Conservation (phyloP, 2,113 vertebrate genomes). For the Heterocephalus glaber region DNA sequence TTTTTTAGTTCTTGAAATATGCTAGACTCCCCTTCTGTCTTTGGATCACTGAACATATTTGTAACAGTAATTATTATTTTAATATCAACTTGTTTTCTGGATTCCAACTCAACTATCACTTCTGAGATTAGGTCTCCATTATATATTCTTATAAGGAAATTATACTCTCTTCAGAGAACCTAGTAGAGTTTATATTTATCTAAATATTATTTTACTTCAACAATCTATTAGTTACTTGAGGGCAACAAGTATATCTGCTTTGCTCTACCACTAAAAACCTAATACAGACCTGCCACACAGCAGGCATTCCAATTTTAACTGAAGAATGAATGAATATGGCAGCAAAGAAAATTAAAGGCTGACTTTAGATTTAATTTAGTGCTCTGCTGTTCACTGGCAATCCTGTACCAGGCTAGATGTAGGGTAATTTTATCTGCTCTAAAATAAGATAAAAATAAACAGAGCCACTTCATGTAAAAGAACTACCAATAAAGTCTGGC, state of each 20-base stretch:
- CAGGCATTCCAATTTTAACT: not conserved
- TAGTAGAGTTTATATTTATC: not conserved
- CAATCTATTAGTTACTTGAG: not conserved
- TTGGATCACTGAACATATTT: not conserved
- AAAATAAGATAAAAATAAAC: slow-evolving; percentile 38
- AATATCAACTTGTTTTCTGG: not conserved
- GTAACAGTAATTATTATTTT: not conserved
- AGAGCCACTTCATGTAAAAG: not conserved
- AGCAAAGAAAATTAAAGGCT: not conserved
- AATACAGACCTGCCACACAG: not conserved
- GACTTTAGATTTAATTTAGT: slow-evolving; percentile 37
- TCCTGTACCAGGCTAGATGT: not conserved
- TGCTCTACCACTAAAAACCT: not conserved
- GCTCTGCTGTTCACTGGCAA: slow-evolving; percentile 3
- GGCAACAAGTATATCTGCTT: not conserved
- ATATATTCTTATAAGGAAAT: not conserved
- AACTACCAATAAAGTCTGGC: slow-evolving; percentile 1
- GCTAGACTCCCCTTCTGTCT: not conserved
- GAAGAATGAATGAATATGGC: not conserved
- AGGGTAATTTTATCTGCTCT: slow-evolving; percentile 24
- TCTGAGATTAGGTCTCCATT: not conserved
- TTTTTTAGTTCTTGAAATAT: not conserved
- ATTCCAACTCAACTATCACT: slow-evolving; percentile 42
- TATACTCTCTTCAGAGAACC: not conserved
- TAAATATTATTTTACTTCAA: not conserved